phyloP scores from a whole-genome alignment of 2,113 vertebrate genomes.

The Arenaria interpres region DNA sequence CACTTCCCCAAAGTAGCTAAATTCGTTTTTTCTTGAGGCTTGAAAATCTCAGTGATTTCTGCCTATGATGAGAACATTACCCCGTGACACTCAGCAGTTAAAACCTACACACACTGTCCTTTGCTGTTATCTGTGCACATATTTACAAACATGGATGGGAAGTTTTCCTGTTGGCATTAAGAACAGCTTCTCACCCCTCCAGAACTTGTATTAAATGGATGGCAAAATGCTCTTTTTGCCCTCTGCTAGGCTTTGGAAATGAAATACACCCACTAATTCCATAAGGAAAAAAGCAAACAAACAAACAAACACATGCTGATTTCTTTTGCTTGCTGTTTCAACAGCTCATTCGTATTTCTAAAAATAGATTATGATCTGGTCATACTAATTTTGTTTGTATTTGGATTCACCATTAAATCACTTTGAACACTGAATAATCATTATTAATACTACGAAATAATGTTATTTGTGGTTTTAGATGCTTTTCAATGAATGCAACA shows the following conservation, averaged over 20 bases:
- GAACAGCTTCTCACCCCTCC: slow-evolving; percentile 19
- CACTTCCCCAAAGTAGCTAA: neutral
- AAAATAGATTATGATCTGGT: slow-evolving; percentile 43
- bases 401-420: slow-evolving; percentile 36
- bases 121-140: neutral
- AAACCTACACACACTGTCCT: neutral
- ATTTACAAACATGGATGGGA: neutral
- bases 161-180: neutral
- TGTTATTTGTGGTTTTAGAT: slow-evolving; percentile 8
- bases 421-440: slow-evolving; percentile 5
- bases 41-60: neutral
- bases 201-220: neutral
- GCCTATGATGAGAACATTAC: neutral
- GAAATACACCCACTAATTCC: slow-evolving; percentile 41
- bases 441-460: slow-evolving; percentile 26
- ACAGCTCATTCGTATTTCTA: slow-evolving; percentile 6
- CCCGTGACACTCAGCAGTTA: neutral
- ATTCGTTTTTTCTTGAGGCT: neutral
- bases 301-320: slow-evolving; percentile 10
- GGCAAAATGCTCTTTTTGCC: slow-evolving; percentile 36
- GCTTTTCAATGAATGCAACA: slow-evolving; percentile 48
- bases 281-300: slow-evolving; percentile 42
- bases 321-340: slow-evolving; percentile 39
- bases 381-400: slow-evolving; percentile 40
- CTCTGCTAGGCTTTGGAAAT: slow-evolving; percentile 25